phyloP scores from a whole-genome alignment of 2,888 invertebrate species.

The Drosophila pegasa region DNA sequence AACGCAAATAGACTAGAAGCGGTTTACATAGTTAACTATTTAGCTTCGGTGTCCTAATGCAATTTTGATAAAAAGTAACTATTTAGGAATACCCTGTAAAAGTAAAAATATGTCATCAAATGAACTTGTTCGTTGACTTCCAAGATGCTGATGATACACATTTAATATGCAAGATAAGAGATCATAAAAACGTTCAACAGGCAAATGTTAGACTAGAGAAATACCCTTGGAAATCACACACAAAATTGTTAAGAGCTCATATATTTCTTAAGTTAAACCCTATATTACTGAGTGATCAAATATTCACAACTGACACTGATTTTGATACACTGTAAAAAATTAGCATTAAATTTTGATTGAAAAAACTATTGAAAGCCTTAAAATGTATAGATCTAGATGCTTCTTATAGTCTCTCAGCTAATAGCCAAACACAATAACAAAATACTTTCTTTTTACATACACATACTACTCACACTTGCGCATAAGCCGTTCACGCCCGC shows the following conservation, averaged over 20 bases:
- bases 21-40: too few relatives aligned
- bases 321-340: not conserved
- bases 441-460: too few relatives aligned
- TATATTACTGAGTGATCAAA: too few relatives aligned
- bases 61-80: not conserved
- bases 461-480: not conserved
- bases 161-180: not conserved
- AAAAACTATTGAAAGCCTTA: too few relatives aligned
- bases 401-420: too few relatives aligned
- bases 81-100: not conserved
- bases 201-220: not conserved
- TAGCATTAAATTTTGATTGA: too few relatives aligned
- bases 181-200: not conserved
- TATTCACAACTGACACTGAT: too few relatives aligned
- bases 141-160: not conserved
- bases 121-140: not conserved
- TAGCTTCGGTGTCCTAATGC: not conserved
- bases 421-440: too few relatives aligned
- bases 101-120: not conserved
- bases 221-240: not conserved
- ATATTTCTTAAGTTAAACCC: too few relatives aligned
- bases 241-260: not conserved
- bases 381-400: too few relatives aligned
- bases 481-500: slow-evolving; percentile 3
- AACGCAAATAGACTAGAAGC: too few relatives aligned